Conservation (phyloP, 2,113 vertebrate species). For the Dunckerocampus dactyliophorus region DNA sequence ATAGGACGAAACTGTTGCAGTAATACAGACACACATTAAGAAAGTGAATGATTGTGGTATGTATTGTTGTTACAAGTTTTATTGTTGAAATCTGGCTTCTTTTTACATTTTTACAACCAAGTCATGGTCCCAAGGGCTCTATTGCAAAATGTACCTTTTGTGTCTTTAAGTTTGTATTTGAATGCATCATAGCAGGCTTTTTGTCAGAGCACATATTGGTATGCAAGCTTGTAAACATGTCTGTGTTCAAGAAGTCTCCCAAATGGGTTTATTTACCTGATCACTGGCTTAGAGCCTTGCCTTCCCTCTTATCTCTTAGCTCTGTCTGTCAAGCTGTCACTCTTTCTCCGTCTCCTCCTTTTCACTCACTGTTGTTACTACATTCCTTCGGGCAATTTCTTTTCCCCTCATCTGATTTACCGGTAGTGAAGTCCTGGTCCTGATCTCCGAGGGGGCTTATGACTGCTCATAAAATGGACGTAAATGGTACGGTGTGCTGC, state of each 20-base stretch:
- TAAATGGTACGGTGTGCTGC: slow-evolving; percentile 16
- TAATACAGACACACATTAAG: too few relatives aligned
- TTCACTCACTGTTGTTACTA: slow-evolving; percentile 33
- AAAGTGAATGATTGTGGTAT: neutral
- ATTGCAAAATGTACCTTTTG: too few relatives aligned
- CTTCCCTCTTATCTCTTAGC: neutral
- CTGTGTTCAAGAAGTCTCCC: slow-evolving; percentile 1
- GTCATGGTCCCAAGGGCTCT: neutral
- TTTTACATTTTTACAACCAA: neutral
- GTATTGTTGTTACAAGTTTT: neutral
- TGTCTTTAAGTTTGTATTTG: neutral
- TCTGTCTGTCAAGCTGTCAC: neutral
- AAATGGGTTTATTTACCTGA: slow-evolving; percentile 48
- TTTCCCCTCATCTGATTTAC: slow-evolving; percentile 51
- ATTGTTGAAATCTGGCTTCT: neutral
- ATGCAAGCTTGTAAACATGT: neutral
- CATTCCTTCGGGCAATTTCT: slow-evolving; percentile 45
- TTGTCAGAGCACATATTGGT: neutral
- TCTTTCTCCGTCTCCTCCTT: slow-evolving; percentile 7
- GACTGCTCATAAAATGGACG: slow-evolving; percentile 47
- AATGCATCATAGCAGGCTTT: neutral
- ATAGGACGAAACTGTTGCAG: too few relatives aligned
- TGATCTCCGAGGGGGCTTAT: slow-evolving; percentile 46
- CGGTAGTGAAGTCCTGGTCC: slow-evolving; percentile 24
- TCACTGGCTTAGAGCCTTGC: slow-evolving; percentile 2